phyloP scores from a whole-genome alignment of 2,888 invertebrate species.

The Nomada flava region DNA sequence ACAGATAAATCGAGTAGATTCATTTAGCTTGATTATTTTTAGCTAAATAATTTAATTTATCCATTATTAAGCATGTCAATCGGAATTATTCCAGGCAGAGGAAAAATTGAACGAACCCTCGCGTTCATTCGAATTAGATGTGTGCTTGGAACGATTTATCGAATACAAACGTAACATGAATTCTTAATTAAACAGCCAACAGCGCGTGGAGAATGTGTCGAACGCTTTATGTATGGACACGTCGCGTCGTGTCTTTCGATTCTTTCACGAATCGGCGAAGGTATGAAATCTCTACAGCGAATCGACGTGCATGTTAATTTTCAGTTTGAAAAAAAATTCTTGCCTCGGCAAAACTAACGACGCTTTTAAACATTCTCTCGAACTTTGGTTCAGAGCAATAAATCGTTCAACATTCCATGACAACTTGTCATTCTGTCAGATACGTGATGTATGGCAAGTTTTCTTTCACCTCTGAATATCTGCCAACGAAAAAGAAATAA shows the following conservation, averaged over 20 bases:
- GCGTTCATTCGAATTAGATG: slow-evolving; percentile 2
- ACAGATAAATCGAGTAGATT: no score
- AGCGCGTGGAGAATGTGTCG: slow-evolving; percentile 2
- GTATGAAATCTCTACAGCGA: not conserved
- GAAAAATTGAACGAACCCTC: not conserved
- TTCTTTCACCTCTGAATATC: not conserved
- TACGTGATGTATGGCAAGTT: not conserved
- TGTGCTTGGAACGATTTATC: slow-evolving; percentile 35
- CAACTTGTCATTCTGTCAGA: slow-evolving; percentile 1
- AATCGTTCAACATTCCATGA: not conserved
- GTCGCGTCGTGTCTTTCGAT: slow-evolving; percentile 4
- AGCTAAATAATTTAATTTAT: not conserved
- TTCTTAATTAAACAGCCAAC: slow-evolving; percentile 49
- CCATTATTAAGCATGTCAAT: not conserved
- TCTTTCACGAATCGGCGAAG: slow-evolving; percentile 9
- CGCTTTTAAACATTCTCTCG: not conserved
- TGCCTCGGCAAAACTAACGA: not conserved
- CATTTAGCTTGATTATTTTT: no score
- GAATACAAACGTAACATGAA: slow-evolving; percentile 26
- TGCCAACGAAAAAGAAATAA: not conserved
- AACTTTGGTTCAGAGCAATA: not conserved
- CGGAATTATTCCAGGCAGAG: not conserved
- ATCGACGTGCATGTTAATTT: not conserved
- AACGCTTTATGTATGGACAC: slow-evolving; percentile 2
- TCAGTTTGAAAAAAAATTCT: slow-evolving; percentile 4